A percentile compares a stretch with the other conserved stretches of the same genome.
phyloP scores from a whole-genome alignment of 1,140 invertebrate species.

The Bombus soroeensis region DNA sequence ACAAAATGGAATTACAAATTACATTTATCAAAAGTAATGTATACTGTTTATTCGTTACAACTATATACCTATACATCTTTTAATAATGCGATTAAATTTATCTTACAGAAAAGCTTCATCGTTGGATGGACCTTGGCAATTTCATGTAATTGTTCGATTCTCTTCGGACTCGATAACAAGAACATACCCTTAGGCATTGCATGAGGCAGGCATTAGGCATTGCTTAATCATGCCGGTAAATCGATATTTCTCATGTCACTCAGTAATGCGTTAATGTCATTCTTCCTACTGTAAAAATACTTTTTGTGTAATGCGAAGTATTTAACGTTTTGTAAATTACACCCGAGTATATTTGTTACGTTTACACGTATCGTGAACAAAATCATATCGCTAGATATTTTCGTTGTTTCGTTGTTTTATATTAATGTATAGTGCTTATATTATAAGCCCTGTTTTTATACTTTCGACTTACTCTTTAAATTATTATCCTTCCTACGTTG shows the following conservation, averaged over 20 bases:
- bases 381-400: conserved; percentile 79
- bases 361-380: conserved; percentile 79
- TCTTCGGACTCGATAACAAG: conserved; percentile 78
- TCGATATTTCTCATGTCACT: too few species aligned
- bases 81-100: not conserved
- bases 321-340: too few species aligned
- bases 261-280: too few species aligned
- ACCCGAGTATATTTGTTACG: conserved; percentile 11
- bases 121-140: conserved; percentile 78
- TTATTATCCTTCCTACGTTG: conserved; percentile 67
- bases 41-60: not conserved
- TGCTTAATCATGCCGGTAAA: conserved; percentile 78
- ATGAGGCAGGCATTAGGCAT: too few species aligned
- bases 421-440: conserved; percentile 82
- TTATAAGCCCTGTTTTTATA: conserved; percentile 76
- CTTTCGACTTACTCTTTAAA: conserved; percentile 76
- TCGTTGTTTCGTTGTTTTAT: conserved; percentile 82
- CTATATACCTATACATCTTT: not conserved
- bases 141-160: conserved; percentile 76
- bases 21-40: conserved; percentile 77
- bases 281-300: too few species aligned
- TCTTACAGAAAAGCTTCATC: conserved; percentile 73
- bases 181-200: conserved; percentile 76
- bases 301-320: too few species aligned
- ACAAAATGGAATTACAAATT: too few species aligned